Base-by-base conservation (phyloP, 1,140 invertebrate species). In the Popillia japonica region DNA sequence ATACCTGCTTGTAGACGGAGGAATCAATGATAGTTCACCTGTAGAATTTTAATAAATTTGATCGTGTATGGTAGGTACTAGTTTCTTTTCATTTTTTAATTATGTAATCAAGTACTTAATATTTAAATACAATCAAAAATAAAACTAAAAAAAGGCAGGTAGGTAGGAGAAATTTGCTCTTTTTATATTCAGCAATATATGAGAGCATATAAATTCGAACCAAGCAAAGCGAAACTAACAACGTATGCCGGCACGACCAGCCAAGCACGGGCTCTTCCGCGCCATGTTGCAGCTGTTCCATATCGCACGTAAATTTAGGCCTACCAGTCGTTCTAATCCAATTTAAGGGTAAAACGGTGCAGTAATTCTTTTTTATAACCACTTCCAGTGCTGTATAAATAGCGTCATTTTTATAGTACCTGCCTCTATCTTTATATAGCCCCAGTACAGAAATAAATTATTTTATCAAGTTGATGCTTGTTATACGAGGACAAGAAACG, bases 1-100 rank as follows among this genome's bases (percentile, higher is more conserved):
- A 14, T 91, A 89, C 11, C 77, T 96, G 59, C 91, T 93, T 48
- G 92, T 96, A 20, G 95, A 96, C 89, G 95, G 95, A 40, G 95
- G 95, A 23, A 84, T 79, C 92, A 91, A 74, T 86, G 92, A 76
- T 80, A 80, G 72, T 11, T 48, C 44, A 4, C 44, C 44, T 14
- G 4, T 48, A n/a, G n/a, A n/a, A n/a, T n/a, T n/a, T n/a, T n/a
- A n/a, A n/a, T n/a, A n/a, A n/a, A n/a, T n/a, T n/a, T n/a, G n/a
- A n/a, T n/a, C n/a, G n/a, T n/a, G n/a, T n/a, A n/a, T n/a, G n/a
- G n/a, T n/a, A n/a, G n/a, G n/a, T n/a, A n/a, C n/a, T n/a, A n/a
- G n/a, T n/a, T n/a, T n/a, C n/a, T n/a, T n/a, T n/a, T n/a, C n/a
- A n/a, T n/a, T n/a, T n/a, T n/a, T n/a, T 34, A 1, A 34, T 34